Conservation (phyloP, 2,888 invertebrate genomes). For the Calameuta pallipes region DNA sequence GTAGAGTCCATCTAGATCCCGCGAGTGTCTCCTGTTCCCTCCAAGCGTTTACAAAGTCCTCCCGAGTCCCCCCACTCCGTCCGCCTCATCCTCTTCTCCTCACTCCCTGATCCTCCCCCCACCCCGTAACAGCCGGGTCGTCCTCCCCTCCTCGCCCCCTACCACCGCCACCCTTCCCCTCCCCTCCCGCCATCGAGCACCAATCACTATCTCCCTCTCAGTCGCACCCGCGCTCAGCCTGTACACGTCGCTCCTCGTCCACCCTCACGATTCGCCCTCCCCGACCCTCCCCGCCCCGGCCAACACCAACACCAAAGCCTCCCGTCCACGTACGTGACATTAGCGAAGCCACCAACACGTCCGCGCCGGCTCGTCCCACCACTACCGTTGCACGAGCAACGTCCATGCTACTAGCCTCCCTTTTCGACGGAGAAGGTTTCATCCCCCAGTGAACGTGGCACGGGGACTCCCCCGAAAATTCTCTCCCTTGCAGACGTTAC, state of each 20-base stretch:
- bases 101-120: constrained; percentile 34
- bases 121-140: constrained; percentile 29
- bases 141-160: constrained; percentile 15
- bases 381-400: background rate
- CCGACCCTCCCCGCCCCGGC: background rate
- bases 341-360: background rate
- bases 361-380: background rate
- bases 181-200: background rate
- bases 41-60: constrained; percentile 1
- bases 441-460: constrained; percentile 17
- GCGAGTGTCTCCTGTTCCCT: constrained; percentile 1
- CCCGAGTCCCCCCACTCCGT: background rate
- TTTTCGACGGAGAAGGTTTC: constrained; percentile 13
- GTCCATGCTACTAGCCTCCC: background rate
- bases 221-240: background rate
- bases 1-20: background rate
- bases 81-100: constrained; percentile 12
- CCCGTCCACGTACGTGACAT: background rate
- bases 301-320: background rate
- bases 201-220: constrained; percentile 1
- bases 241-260: background rate
- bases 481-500: constrained; percentile 33
- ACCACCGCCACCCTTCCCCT: background rate
- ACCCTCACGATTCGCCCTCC: background rate
- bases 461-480: constrained; percentile 20